Percentiles rank a stretch among this genome's conserved stretches.
Evolutionary conservation across 2,888 invertebrate genomes (phyloP).

Genomic region (Dolomedes plantarius): DNA sequence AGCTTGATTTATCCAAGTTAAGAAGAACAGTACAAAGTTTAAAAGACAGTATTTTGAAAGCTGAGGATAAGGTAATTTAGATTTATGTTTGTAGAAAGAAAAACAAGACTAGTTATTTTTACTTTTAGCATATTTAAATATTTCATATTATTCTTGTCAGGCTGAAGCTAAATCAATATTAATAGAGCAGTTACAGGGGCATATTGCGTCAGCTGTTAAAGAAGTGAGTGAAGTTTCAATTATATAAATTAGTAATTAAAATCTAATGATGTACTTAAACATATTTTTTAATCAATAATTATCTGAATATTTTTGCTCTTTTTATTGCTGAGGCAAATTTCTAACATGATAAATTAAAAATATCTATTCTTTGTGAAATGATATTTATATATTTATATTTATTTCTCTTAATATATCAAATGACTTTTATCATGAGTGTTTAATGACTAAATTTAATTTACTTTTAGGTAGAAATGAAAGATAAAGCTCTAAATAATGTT

Average conservation of each 20-base stretch:
- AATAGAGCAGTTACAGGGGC: constrained; percentile 45
- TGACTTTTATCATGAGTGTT: no score
- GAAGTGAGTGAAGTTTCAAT: constrained; percentile 27
- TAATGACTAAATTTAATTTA: no score
- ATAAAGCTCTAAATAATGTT: constrained; percentile 48
- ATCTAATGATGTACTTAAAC: no score
- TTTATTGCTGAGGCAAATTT: no score
- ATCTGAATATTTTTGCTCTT: no score
- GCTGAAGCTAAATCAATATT: constrained; percentile 50
- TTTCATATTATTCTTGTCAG: constrained; percentile 25
- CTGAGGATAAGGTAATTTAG: constrained; percentile 50
- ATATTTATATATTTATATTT: no score
- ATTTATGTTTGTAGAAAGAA: neutral
- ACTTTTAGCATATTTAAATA: neutral
- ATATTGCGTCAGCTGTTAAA: constrained; percentile 41
- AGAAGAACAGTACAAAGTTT: constrained; percentile 39
- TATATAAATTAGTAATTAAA: neutral
- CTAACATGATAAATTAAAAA: no score
- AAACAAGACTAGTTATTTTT: no score
- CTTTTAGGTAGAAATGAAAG: constrained; percentile 54
- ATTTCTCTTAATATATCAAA: no score
- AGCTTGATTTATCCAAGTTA: constrained; percentile 24
- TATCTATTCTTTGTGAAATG: no score
- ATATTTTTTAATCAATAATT: no score
- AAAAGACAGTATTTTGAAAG: constrained; percentile 54